A percentile compares a stretch with the other conserved stretches of the same genome.
Conservation (phyloP, 1,140 invertebrate genomes). For the Bradysia coprophila region DNA sequence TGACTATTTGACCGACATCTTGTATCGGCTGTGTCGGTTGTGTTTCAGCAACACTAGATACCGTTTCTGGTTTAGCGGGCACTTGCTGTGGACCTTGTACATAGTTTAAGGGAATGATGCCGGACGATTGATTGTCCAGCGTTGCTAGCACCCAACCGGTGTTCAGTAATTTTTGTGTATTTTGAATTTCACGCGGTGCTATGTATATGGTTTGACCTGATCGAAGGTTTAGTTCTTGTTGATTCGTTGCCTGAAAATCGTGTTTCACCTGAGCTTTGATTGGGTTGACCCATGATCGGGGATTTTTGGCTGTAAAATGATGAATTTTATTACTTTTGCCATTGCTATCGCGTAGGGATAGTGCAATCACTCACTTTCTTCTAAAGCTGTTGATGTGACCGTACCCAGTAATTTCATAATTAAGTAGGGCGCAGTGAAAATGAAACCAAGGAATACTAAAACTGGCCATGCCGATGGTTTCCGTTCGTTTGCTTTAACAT, state of each 20-base stretch:
- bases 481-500: no score
- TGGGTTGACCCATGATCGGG: conserved; percentile 47
- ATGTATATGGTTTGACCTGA: conserved; percentile 59
- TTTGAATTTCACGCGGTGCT: conserved; percentile 68
- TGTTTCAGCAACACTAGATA: not conserved
- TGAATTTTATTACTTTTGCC: not conserved
- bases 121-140: conserved; percentile 43
- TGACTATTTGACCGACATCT: no score
- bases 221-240: conserved; percentile 58
- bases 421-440: conserved; percentile 78
- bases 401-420: conserved; percentile 67
- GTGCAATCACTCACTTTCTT: conserved; percentile 24
- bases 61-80: not conserved
- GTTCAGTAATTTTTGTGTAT: conserved; percentile 35
- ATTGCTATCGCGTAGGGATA: not conserved
- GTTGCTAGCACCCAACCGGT: conserved; percentile 60
- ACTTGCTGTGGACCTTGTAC: conserved; percentile 30
- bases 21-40: no score
- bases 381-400: conserved; percentile 30
- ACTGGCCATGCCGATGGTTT: conserved; percentile 42
- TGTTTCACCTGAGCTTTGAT: conserved; percentile 53
- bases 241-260: conserved; percentile 50
- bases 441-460: conserved; percentile 65
- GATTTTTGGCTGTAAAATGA: conserved; percentile 32
- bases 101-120: conserved; percentile 67